phyloP scores from a whole-genome alignment of 2,888 invertebrate genomes.

The Pammene fasciana region DNA sequence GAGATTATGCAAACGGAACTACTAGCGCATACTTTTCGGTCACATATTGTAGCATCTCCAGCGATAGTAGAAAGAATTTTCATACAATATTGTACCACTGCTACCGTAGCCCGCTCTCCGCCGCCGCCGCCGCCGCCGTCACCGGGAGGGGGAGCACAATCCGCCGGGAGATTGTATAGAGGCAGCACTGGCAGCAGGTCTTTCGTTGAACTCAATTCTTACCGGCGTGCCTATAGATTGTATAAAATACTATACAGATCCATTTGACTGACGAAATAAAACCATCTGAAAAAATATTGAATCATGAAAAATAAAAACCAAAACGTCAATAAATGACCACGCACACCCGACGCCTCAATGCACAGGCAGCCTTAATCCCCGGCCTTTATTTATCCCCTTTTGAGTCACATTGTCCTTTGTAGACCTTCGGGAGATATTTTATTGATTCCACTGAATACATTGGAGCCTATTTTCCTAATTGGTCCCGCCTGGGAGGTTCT shows the following conservation, averaged over 20 bases:
- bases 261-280: neutral
- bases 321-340: slow-evolving; percentile 17
- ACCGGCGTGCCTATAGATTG: too few relatives aligned
- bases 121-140: too few relatives aligned
- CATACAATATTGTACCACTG: too few relatives aligned
- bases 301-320: slow-evolving; percentile 8
- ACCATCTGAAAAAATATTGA: slow-evolving; percentile 2
- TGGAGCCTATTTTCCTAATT: slow-evolving; percentile 67
- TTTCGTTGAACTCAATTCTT: too few relatives aligned
- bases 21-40: too few relatives aligned
- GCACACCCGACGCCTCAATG: slow-evolving; percentile 24
- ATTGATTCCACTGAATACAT: slow-evolving; percentile 56
- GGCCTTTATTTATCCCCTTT: slow-evolving; percentile 46
- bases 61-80: too few relatives aligned
- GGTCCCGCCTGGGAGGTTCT: slow-evolving; percentile 62
- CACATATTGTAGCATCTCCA: too few relatives aligned
- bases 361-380: slow-evolving; percentile 23
- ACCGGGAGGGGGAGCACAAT: too few relatives aligned
- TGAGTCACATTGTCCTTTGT: slow-evolving; percentile 51
- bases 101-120: too few relatives aligned
- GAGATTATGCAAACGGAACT: too few relatives aligned
- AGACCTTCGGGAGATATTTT: slow-evolving; percentile 56
- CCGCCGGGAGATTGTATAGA: too few relatives aligned
- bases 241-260: neutral
- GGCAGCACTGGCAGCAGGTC: too few relatives aligned